Evolutionary conservation across 2,888 invertebrate genomes (phyloP).

Genomic region (Dorcus parallelipipedus): DNA sequence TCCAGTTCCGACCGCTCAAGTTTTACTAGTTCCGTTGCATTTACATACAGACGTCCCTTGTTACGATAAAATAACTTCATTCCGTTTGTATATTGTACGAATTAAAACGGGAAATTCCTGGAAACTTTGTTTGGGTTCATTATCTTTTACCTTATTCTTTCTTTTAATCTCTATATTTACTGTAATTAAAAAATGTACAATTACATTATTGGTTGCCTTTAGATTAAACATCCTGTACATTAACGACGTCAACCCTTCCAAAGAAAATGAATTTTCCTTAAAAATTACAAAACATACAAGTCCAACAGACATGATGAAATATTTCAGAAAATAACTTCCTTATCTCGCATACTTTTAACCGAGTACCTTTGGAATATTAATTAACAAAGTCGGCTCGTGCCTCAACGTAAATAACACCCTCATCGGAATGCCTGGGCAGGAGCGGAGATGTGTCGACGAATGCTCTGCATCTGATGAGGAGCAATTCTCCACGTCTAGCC

Average conservation of each 20-base stretch:
- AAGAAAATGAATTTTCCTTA: too few relatives aligned
- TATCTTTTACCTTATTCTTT: too few relatives aligned
- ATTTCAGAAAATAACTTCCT: slow-evolving; percentile 14
- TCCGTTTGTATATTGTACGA: slow-evolving; percentile 24
- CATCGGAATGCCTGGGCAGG: slow-evolving; percentile 39
- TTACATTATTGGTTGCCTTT: too few relatives aligned
- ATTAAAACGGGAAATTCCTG: slow-evolving; percentile 5
- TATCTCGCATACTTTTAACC: slow-evolving; percentile 23
- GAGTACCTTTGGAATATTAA: slow-evolving; percentile 26
- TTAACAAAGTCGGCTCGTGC: slow-evolving; percentile 31
- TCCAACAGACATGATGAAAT: neutral
- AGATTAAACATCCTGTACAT: too few relatives aligned
- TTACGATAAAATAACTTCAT: slow-evolving; percentile 34
- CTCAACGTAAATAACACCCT: slow-evolving; percentile 34
- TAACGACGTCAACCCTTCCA: too few relatives aligned
- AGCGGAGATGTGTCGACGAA: slow-evolving; percentile 38
- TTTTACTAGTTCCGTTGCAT: slow-evolving; percentile 36
- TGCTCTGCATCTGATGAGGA: slow-evolving; percentile 33
- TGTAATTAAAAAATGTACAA: too few relatives aligned
- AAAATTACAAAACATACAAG: too few relatives aligned
- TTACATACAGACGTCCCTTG: slow-evolving; percentile 33
- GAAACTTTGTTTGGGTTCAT: slow-evolving; percentile 8
- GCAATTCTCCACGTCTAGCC: slow-evolving; percentile 25
- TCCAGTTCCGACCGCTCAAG: slow-evolving; percentile 34
- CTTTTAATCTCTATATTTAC: too few relatives aligned